A percentile compares a stretch with the other conserved stretches of the same genome.
Conservation (phyloP, 2,113 vertebrate species). For the Stegostoma tigrinum region DNA sequence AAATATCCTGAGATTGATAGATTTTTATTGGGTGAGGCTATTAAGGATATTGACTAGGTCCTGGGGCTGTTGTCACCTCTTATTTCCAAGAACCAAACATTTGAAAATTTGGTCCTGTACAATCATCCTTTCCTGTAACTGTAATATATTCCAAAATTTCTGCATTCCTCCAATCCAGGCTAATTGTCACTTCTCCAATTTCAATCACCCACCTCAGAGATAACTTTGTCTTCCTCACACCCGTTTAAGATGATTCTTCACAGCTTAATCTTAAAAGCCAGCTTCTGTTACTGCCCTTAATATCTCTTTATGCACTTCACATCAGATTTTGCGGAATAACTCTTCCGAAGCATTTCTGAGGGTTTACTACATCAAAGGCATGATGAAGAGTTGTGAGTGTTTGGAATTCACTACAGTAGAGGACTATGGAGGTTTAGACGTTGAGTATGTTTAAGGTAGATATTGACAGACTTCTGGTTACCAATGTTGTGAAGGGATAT, state of each 20-base stretch:
- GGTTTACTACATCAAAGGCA: not conserved
- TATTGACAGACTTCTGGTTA: too few relatives aligned
- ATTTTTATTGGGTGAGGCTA: too few relatives aligned
- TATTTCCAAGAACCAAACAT: too few relatives aligned
- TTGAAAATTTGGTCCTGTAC: too few relatives aligned
- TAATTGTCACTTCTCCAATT: not conserved
- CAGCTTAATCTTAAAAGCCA: not conserved
- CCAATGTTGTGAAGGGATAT: too few relatives aligned
- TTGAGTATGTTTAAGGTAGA: too few relatives aligned
- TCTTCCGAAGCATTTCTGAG: not conserved
- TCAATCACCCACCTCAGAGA: not conserved
- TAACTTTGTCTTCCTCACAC: not conserved
- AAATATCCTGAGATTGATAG: too few relatives aligned
- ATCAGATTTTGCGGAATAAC: not conserved
- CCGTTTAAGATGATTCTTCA: not conserved
- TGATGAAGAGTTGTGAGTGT: too few relatives aligned
- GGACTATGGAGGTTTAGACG: too few relatives aligned
- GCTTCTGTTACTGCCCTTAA: not conserved
- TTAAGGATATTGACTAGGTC: too few relatives aligned
- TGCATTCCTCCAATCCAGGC: not conserved
- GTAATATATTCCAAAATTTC: not conserved
- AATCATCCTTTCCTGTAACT: not conserved
- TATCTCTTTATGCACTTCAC: not conserved
- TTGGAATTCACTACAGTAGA: too few relatives aligned
- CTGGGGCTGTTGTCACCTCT: too few relatives aligned